Percentiles rank a stretch among this genome's conserved stretches.
Evolutionary conservation across 2,113 vertebrate species (phyloP).

Genomic region (Bostrychus sinensis): DNA sequence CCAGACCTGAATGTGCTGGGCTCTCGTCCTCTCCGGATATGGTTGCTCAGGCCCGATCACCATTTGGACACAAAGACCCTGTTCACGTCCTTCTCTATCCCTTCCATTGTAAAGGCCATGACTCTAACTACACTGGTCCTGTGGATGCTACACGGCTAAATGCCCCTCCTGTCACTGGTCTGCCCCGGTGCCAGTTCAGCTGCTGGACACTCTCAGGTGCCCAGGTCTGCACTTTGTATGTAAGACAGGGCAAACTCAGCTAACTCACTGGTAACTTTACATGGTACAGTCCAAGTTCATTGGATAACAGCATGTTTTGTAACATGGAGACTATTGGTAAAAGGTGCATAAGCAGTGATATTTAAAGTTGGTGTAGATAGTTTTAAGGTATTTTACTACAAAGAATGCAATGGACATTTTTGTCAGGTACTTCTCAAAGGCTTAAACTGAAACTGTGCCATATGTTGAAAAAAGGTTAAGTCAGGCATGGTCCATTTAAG

Average conservation of each 20-base stretch:
- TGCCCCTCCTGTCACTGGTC: conserved; percentile 73
- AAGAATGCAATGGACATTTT: no score
- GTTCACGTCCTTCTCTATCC: conserved; percentile 78
- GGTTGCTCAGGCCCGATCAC: conserved; percentile 56
- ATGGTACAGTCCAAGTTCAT: neutral
- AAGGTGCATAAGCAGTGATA: no score
- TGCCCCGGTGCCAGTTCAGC: conserved; percentile 72
- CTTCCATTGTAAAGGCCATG: conserved; percentile 66
- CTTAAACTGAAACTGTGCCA: no score
- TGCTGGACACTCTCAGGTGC: conserved; percentile 72
- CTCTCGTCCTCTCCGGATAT: conserved; percentile 73
- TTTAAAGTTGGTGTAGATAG: no score
- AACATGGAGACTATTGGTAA: no score
- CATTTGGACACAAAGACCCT: conserved; percentile 73
- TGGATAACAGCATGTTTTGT: no score
- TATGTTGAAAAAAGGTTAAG: no score
- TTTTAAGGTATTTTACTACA: no score
- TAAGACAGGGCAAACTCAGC: conserved; percentile 12
- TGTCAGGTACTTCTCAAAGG: no score
- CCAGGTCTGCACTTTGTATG: conserved; percentile 27
- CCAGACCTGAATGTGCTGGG: conserved; percentile 75
- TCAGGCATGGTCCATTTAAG: no score
- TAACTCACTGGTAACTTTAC: neutral
- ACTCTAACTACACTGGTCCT: conserved; percentile 50
- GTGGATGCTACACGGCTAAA: conserved; percentile 63